phyloP scores from a whole-genome alignment of 2,113 vertebrate genomes.

The Cottus gobio region DNA sequence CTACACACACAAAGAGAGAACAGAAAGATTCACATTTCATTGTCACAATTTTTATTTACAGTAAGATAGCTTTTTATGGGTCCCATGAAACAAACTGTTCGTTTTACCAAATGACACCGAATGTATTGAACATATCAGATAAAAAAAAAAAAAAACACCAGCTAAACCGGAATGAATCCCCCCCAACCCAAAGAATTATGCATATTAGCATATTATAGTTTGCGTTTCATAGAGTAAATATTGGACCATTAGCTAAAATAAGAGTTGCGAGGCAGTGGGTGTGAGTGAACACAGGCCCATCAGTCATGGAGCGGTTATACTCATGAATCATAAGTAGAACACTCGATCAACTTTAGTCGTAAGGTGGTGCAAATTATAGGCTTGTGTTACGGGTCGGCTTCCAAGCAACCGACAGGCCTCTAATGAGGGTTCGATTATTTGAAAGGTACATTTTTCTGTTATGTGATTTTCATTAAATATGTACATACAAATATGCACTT shows the following conservation, averaged over 20 bases:
- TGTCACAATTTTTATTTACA: neutral
- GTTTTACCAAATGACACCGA: neutral
- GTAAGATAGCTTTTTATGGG: neutral
- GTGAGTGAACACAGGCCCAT: neutral
- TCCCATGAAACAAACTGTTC: neutral
- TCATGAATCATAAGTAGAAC: slow-evolving; percentile 28
- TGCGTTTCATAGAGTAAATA: slow-evolving; percentile 5
- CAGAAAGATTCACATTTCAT: neutral
- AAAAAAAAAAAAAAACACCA: no score
- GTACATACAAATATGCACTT: neutral
- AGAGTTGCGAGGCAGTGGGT: neutral
- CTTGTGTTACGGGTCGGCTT: neutral
- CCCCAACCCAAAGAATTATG: neutral
- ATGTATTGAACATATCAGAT: slow-evolving; percentile 10
- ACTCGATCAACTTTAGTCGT: neutral
- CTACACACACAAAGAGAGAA: slow-evolving; percentile 46
- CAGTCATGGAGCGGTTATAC: slow-evolving; percentile 12
- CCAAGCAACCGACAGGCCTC: neutral
- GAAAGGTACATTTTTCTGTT: neutral
- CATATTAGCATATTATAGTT: neutral
- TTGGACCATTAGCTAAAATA: neutral
- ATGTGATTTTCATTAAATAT: neutral
- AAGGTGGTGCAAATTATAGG: neutral
- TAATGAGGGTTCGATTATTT: neutral
- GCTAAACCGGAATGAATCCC: neutral